phyloP scores from a whole-genome alignment of 2,888 invertebrate species.

The Nipponacmea schrenckii region DNA sequence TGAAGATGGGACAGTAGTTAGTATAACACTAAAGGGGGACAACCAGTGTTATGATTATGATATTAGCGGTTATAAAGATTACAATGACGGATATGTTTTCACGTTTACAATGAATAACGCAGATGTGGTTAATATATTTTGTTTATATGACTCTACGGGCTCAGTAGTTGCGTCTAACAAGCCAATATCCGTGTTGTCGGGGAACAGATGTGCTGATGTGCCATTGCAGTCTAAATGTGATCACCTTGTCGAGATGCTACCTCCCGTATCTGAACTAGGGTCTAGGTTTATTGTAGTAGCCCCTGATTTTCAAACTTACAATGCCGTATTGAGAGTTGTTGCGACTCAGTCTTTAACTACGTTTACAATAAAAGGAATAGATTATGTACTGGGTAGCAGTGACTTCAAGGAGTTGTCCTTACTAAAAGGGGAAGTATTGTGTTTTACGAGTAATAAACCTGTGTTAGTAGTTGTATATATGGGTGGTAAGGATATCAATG shows the following conservation, averaged over 20 bases:
- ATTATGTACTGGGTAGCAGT: background rate
- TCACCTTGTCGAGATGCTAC: background rate
- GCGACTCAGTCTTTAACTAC: background rate
- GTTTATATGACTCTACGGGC: background rate
- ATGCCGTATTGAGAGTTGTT: background rate
- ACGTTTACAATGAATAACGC: background rate
- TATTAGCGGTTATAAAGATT: background rate
- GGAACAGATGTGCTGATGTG: background rate
- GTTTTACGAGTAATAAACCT: background rate
- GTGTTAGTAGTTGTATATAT: background rate
- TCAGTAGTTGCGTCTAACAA: background rate
- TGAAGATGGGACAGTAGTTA: background rate
- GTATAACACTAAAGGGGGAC: background rate
- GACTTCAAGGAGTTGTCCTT: background rate
- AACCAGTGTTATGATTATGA: background rate
- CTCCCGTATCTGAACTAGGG: background rate
- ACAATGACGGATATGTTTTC: background rate
- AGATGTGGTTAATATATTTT: background rate
- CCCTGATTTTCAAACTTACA: background rate
- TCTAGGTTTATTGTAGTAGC: background rate
- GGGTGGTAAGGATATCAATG: background rate
- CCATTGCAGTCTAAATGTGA: background rate
- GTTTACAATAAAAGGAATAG: background rate
- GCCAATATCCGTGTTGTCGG: background rate
- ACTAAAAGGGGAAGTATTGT: background rate